Percentiles rank a stretch among this genome's conserved stretches.
Conservation (phyloP, 2,888 invertebrate genomes). For the Anoplius nigerrimus region DNA sequence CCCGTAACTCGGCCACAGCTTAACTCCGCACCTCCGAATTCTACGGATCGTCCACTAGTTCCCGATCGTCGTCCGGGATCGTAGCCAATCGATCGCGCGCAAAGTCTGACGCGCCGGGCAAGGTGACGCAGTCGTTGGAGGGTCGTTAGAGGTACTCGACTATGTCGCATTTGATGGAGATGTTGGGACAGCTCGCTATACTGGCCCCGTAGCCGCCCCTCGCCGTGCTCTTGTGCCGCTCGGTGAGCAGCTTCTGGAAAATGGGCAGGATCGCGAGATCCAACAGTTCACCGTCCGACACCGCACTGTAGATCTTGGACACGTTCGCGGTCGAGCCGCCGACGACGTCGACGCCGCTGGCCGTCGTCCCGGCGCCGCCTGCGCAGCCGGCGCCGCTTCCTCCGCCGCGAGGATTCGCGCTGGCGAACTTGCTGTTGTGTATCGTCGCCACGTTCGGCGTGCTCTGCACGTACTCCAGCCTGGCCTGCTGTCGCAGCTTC, state of each 20-base stretch:
- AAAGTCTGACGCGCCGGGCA: too few relatives aligned
- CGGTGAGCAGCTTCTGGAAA: conserved; percentile 92
- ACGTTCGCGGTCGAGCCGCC: conserved; percentile 67
- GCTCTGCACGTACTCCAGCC: conserved; percentile 78
- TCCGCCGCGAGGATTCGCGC: conserved; percentile 75
- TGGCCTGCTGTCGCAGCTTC: conserved; percentile 69
- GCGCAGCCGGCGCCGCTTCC: conserved; percentile 65
- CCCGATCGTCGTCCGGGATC: too few relatives aligned
- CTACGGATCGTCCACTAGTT: too few relatives aligned
- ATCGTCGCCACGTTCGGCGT: conserved; percentile 79
- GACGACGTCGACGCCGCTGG: conserved; percentile 48
- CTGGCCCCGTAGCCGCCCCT: conserved; percentile 83
- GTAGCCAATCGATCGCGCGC: too few relatives aligned
- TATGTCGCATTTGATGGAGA: conserved; percentile 96
- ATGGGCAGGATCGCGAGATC: conserved; percentile 93
- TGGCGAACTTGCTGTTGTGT: conserved; percentile 77
- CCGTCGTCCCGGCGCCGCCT: conserved; percentile 60
- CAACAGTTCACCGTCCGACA: conserved; percentile 89
- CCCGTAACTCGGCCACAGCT: too few relatives aligned
- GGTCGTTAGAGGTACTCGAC: conserved; percentile 89
- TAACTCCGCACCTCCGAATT: too few relatives aligned
- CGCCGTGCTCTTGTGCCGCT: conserved; percentile 83
- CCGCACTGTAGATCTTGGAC: conserved; percentile 83
- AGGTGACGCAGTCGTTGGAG: conserved; percentile 22
- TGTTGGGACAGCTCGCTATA: conserved; percentile 94